phyloP scores from a whole-genome alignment of 2,888 invertebrate genomes.

The Chrysopilus asiliformis region DNA sequence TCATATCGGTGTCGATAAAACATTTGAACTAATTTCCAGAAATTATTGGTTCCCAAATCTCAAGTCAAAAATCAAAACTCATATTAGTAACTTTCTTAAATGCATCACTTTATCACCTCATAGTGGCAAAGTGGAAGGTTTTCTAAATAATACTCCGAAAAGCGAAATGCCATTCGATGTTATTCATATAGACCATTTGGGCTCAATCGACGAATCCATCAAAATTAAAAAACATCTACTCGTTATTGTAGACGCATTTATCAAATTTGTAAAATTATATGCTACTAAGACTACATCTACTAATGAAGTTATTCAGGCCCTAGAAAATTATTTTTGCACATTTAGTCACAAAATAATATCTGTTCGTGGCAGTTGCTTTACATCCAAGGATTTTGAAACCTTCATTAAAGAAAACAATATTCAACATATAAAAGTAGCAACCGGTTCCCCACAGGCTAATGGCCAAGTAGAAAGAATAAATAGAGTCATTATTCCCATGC shows the following conservation, averaged over 20 bases:
- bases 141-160: not conserved
- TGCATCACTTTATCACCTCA: not conserved
- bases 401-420: too few relatives aligned
- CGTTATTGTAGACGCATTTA: too few relatives aligned
- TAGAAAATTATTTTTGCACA: too few relatives aligned
- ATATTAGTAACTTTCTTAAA: not conserved
- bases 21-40: not conserved
- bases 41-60: not conserved
- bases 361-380: too few relatives aligned
- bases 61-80: not conserved
- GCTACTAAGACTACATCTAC: too few relatives aligned
- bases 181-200: conserved; percentile 1
- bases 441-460: not conserved
- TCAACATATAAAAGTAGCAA: too few relatives aligned
- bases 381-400: too few relatives aligned
- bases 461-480: too few relatives aligned
- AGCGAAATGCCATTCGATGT: not conserved
- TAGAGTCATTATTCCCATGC: not conserved
- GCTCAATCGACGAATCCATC: not conserved
- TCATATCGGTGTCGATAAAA: conserved; percentile 14
- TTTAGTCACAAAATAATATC: too few relatives aligned
- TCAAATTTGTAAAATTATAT: too few relatives aligned
- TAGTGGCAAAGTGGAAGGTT: not conserved
- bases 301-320: too few relatives aligned
- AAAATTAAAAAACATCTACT: too few relatives aligned